A percentile compares a stretch with the other conserved stretches of the same genome.
phyloP scores from a whole-genome alignment of 2,888 invertebrate species.

The Blera fallax region DNA sequence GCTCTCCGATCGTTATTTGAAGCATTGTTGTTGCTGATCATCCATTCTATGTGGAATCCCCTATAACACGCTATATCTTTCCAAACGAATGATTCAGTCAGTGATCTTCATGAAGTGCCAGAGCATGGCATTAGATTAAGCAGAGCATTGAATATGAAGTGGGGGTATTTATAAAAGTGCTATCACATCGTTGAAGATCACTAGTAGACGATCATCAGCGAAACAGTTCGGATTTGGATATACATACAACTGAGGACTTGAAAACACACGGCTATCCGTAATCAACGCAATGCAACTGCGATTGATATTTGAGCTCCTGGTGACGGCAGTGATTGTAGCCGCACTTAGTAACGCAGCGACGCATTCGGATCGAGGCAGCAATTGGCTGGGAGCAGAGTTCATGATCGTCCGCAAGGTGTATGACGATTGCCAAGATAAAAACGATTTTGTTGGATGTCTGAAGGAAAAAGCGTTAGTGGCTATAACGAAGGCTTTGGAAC shows the following conservation, averaged over 20 bases:
- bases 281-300: constrained; percentile 68
- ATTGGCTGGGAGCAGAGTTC: constrained; percentile 83
- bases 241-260: constrained; percentile 35
- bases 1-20: constrained; percentile 16
- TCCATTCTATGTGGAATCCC: constrained; percentile 58
- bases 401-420: constrained; percentile 85
- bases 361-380: constrained; percentile 31
- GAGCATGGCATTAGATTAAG: constrained; percentile 65
- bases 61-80: constrained; percentile 78
- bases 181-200: constrained; percentile 75
- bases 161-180: constrained; percentile 80
- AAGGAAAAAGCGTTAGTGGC: constrained; percentile 85
- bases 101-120: constrained; percentile 41
- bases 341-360: constrained; percentile 49
- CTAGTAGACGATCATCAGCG: constrained; percentile 70
- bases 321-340: constrained; percentile 58
- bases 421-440: constrained; percentile 85
- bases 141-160: constrained; percentile 67
- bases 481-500: constrained; percentile 84
- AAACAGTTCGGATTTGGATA: constrained; percentile 58
- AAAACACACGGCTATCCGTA: neutral
- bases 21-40: constrained; percentile 28
- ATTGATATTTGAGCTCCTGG: constrained; percentile 63
- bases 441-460: constrained; percentile 84
- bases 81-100: constrained; percentile 77